Evolutionary conservation across 2,888 invertebrate genomes (phyloP).

Genomic region (Nymphalis c-album): DNA sequence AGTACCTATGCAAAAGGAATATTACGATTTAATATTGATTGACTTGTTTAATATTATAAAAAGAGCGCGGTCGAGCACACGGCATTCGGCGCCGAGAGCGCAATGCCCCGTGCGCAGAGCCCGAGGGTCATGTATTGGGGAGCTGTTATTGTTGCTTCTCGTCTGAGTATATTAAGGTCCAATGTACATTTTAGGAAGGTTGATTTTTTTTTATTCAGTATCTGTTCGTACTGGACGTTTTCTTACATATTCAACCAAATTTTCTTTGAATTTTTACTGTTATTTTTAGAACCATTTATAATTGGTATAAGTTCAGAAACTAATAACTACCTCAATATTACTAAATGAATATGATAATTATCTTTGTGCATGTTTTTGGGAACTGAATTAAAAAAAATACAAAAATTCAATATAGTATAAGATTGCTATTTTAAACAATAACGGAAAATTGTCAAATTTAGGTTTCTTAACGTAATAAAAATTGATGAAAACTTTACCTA

Average conservation of each 20-base stretch:
- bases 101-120: constrained; percentile 25
- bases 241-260: constrained; percentile 58
- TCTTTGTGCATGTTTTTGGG: constrained; percentile 80
- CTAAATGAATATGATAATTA: constrained; percentile 80
- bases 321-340: constrained; percentile 82
- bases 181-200: constrained; percentile 55
- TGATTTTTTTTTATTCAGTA: constrained; percentile 56
- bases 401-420: constrained; percentile 75
- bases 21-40: constrained; percentile 20
- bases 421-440: constrained; percentile 79
- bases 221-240: constrained; percentile 48
- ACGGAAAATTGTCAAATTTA: constrained; percentile 78
- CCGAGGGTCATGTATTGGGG: constrained; percentile 45
- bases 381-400: constrained; percentile 69
- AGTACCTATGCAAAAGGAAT: constrained; percentile 31
- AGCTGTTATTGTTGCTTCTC: constrained; percentile 55
- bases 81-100: constrained; percentile 30
- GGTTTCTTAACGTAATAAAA: constrained; percentile 80
- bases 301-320: constrained; percentile 81
- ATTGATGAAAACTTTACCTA: constrained; percentile 58
- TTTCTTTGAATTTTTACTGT: constrained; percentile 68
- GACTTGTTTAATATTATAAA: constrained; percentile 26
- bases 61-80: constrained; percentile 35
- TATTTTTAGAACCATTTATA: constrained; percentile 77
- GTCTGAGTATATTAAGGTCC: constrained; percentile 53